A percentile compares a stretch with the other conserved stretches of the same genome.
Evolutionary conservation across 2,113 vertebrate genomes (phyloP).

Genomic region (Dipodomys spectabilis): DNA sequence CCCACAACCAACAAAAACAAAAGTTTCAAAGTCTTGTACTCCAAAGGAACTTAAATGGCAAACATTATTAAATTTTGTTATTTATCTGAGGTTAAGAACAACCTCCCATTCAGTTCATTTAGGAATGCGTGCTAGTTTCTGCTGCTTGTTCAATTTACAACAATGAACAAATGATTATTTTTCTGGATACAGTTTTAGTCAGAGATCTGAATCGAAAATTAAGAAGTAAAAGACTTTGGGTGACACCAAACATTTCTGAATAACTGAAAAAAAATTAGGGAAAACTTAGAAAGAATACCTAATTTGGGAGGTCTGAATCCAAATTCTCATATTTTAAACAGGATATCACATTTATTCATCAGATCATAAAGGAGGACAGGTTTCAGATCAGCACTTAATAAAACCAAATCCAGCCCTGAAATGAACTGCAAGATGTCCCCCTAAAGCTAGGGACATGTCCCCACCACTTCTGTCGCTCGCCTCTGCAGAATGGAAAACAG

Average conservation of each 20-base stretch:
- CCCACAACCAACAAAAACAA: too few species aligned
- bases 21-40: too few species aligned
- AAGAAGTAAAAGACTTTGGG: neutral
- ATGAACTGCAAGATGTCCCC: neutral
- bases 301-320: neutral
- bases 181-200: neutral
- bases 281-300: neutral
- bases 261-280: neutral
- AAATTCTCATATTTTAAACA: neutral
- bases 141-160: neutral
- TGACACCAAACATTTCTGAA: conserved; percentile 9
- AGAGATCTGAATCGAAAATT: neutral
- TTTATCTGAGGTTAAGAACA: neutral
- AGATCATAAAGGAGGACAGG: neutral
- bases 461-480: neutral
- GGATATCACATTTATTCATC: neutral
- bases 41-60: too few species aligned
- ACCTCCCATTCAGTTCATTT: neutral
- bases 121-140: neutral
- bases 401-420: conserved; percentile 13
- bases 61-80: neutral
- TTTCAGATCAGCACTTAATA: neutral
- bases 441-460: neutral
- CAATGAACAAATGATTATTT: neutral
- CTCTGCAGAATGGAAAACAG: neutral